Percentiles rank a stretch among this genome's conserved stretches.
phyloP scores from a whole-genome alignment of 1,140 invertebrate genomes.

The Aphidius gifuensis region DNA sequence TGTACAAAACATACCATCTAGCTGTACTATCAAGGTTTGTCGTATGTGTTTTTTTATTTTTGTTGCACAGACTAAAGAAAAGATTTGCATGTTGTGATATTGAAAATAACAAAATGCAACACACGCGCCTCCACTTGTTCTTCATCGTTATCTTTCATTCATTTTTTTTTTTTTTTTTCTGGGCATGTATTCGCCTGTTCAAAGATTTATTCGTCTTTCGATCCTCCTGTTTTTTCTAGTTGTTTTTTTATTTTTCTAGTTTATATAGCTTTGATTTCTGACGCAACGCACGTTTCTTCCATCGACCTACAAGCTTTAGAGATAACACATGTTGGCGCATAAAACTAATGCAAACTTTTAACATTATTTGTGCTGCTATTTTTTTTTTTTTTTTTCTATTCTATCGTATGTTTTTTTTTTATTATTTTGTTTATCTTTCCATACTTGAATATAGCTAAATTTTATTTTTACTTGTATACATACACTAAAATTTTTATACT shows the following conservation, averaged over 20 bases:
- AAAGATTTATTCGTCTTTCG: slow-evolving; percentile 13
- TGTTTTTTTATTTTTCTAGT: neutral
- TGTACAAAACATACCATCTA: too few species aligned
- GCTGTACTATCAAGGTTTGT: neutral
- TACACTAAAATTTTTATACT: too few species aligned
- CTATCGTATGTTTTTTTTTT: too few species aligned
- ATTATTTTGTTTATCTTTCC: too few species aligned
- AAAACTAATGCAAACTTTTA: slow-evolving; percentile 8
- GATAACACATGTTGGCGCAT: slow-evolving; percentile 14
- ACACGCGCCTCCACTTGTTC: slow-evolving; percentile 19
- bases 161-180: slow-evolving; percentile 10
- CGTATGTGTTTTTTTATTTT: slow-evolving; percentile 1
- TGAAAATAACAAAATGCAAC: slow-evolving; percentile 27
- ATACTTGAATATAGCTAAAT: too few species aligned
- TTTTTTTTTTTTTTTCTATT: neutral
- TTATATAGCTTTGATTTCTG: slow-evolving; percentile 16
- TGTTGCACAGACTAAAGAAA: slow-evolving; percentile 5
- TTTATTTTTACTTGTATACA: too few species aligned
- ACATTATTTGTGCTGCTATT: neutral
- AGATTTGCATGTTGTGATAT: slow-evolving; percentile 27
- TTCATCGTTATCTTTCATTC: slow-evolving; percentile 27
- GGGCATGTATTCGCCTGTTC: neutral
- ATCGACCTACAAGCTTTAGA: slow-evolving; percentile 19
- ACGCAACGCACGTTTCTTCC: slow-evolving; percentile 18
- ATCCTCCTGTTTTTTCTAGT: neutral